Evolutionary conservation across 2,888 invertebrate species (phyloP), one percentile per base, ranked within the genome.

Genomic region (Drosophila melanosoma): DNA sequence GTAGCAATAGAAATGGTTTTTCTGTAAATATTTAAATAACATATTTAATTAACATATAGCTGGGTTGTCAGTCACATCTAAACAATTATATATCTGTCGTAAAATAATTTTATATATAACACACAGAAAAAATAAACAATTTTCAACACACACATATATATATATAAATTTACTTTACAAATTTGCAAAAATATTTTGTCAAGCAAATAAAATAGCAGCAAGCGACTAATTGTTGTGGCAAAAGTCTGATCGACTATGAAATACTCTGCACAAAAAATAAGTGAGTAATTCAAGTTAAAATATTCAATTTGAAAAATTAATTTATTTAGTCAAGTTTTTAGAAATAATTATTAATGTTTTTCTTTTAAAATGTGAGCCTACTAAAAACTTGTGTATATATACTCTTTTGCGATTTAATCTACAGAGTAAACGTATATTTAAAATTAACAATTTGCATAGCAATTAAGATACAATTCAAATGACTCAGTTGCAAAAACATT

Each of bases 1-100:
- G 75, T 93, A 93, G 65, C 90, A 91, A 76, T 93, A 93, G 56
- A 93, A 93, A 54, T 76, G 79, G 68, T 93, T 91, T 83, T 90
- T 91, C 93, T 93, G 69, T 0, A 85, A 89, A 20, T 7, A 87
- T 17, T n/a, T 15, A 33, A 59, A 33, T 29, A n/a, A 2, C 29
- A 12, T 26, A 11, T 12, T 26, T 54, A 26, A 26, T 36, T 36
- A 12, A 2, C 15, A 45, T 45, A 4, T 45, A 23, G 3, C 1
- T 20, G 10, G 26, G 8, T 12, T 33, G n/a, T 33, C 42, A 35
- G n/a, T 35, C 57, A 32, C 11, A 10, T n/a, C 7, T 23, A 10
- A 33, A 10, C 17, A 23, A 57, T 36, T 38, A 48, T 38, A 49
- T 40, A 53, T 15, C 12, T 54, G 15, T 36, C 35, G n/a, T 6